Percentiles rank a stretch among this genome's conserved stretches.
phyloP scores from a whole-genome alignment of 2,888 invertebrate species.

The Mythimna lalbum region DNA sequence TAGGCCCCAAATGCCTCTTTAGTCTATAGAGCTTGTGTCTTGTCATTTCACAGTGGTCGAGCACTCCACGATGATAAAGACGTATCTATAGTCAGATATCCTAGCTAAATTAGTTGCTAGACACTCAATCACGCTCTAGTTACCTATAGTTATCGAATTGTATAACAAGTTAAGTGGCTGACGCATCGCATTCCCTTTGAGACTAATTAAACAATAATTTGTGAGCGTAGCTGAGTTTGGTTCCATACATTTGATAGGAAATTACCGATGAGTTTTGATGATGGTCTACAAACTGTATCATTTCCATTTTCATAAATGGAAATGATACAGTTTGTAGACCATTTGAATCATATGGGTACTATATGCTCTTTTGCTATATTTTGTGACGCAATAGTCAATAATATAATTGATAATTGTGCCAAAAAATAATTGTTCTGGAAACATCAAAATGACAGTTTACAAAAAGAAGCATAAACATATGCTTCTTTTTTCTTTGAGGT shows the following conservation, averaged over 20 bases:
- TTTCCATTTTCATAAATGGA: too few relatives aligned
- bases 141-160: slow-evolving; percentile 57
- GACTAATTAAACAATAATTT: slow-evolving; percentile 45
- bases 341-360: background rate
- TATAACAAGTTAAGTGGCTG: slow-evolving; percentile 55
- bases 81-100: slow-evolving; percentile 44
- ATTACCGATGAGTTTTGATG: slow-evolving; percentile 17
- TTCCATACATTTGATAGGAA: slow-evolving; percentile 11
- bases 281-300: too few relatives aligned
- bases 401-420: slow-evolving; percentile 3
- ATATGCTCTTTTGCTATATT: slow-evolving; percentile 1
- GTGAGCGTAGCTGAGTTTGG: slow-evolving; percentile 14
- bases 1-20: slow-evolving; percentile 46
- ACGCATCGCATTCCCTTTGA: slow-evolving; percentile 42
- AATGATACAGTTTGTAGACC: background rate
- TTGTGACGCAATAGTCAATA: background rate
- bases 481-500: too few relatives aligned
- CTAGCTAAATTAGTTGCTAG: slow-evolving; percentile 68
- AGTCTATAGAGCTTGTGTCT: slow-evolving; percentile 43
- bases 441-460: background rate
- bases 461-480: too few relatives aligned
- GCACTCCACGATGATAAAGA: slow-evolving; percentile 29
- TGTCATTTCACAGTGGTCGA: slow-evolving; percentile 49
- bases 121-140: slow-evolving; percentile 68
- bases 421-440: background rate